phyloP scores from a whole-genome alignment of 2,797 vertebrate species.

The Iguana delicatissima region DNA sequence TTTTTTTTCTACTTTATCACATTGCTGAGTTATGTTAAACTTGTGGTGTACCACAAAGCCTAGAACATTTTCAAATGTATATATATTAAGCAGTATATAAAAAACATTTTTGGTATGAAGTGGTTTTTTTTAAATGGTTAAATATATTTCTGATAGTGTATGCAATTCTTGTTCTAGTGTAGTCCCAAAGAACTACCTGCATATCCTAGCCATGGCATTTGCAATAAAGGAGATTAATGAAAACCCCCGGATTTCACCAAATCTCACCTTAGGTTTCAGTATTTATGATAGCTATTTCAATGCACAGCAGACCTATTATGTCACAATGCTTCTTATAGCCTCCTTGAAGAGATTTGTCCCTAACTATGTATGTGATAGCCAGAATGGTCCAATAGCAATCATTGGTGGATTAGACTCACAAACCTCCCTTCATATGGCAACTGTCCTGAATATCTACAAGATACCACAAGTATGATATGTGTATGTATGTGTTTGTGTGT shows the following conservation, averaged over 20 bases:
- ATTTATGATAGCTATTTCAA: conserved; percentile 3
- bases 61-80: too few relatives aligned
- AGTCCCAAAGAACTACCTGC: conserved; percentile 9
- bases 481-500: neutral
- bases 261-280: neutral
- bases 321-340: neutral
- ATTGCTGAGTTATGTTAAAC: too few relatives aligned
- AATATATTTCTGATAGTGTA: neutral
- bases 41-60: too few relatives aligned
- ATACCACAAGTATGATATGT: neutral
- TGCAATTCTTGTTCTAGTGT: neutral
- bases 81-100: too few relatives aligned
- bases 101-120: too few relatives aligned
- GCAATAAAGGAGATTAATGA: conserved; percentile 20
- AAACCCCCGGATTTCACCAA: neutral
- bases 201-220: conserved; percentile 14
- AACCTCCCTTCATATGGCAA: neutral
- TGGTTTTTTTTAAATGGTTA: too few relatives aligned
- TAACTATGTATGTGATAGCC: neutral
- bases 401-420: neutral
- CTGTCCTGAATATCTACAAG: neutral
- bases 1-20: too few relatives aligned
- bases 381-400: neutral
- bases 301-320: conserved; percentile 2
- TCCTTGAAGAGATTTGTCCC: neutral